phyloP scores from a whole-genome alignment of 2,113 vertebrate species.

The Trinectes maculatus region DNA sequence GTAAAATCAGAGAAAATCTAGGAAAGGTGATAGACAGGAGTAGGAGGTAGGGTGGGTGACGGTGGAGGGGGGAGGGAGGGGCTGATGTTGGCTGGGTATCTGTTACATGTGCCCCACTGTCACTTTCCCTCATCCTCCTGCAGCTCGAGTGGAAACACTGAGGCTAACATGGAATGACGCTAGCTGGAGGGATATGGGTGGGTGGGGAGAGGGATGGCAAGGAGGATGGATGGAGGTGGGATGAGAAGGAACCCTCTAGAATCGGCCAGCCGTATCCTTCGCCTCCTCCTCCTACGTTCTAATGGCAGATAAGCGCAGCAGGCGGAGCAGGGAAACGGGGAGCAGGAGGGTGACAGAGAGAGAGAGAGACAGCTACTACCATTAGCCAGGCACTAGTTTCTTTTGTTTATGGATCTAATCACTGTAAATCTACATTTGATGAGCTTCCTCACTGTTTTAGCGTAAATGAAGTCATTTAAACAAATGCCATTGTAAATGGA shows the following conservation, averaged over 20 bases:
- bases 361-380: not conserved
- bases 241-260: slow-evolving; percentile 51
- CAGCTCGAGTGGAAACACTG: slow-evolving; percentile 56
- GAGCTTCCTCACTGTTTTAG: slow-evolving; percentile 22
- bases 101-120: slow-evolving; percentile 18
- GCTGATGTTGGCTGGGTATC: slow-evolving; percentile 32
- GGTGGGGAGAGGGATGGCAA: slow-evolving; percentile 34
- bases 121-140: slow-evolving; percentile 25
- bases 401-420: slow-evolving; percentile 31
- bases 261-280: slow-evolving; percentile 38
- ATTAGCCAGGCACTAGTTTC: slow-evolving; percentile 9
- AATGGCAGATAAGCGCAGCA: slow-evolving; percentile 30
- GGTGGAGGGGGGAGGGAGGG: not conserved
- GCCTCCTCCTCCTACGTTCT: slow-evolving; percentile 12
- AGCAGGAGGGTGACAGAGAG: slow-evolving; percentile 12
- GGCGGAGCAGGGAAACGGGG: not conserved
- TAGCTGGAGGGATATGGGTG: slow-evolving; percentile 51
- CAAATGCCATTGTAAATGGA: no score
- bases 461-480: slow-evolving; percentile 17
- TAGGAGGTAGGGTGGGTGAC: not conserved
- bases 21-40: not conserved
- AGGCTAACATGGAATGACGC: slow-evolving; percentile 69
- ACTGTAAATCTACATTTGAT: not conserved
- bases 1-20: not conserved
- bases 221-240: slow-evolving; percentile 40